Base-by-base conservation (phyloP, 1,140 invertebrate genomes). In the Leptestheria dahalacensis region DNA sequence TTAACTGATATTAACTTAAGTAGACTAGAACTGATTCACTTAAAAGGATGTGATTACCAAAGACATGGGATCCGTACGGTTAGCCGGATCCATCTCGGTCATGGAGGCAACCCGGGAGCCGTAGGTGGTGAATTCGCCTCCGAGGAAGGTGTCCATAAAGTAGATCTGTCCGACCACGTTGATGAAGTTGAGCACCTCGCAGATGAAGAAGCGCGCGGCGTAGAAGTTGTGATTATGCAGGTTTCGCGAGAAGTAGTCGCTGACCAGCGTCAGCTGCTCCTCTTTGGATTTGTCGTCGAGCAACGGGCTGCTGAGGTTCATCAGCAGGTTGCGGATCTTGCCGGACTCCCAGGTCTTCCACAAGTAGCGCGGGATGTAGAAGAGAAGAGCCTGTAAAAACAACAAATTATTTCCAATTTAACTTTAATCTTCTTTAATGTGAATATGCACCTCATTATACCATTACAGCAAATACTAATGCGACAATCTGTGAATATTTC, bases 201-300 rank as follows among this genome's bases (percentile, higher is more conserved):
- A 91, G 62, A 90, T 78, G 69, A 90, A 86, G 72, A 91, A 93
- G 23, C 82, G 85, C 51, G 84, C 83, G 3, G 88, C 86, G 69
- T 92, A 92, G 1, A 78, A 79, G 63, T 88, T 90, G 73, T 93
- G 88, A 69, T 86, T 77, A 65, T 88, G 83, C 53, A 90, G 71
- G 4, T 87, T 90, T 64, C 66, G 65, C 26, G 83, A 74, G 53
- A 93, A 74, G 70, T 93, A 93, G 26, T 84, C 84, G 21, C 80
- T 70, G 51, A 94, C 75, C 70, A 93, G 92, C 66, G 88, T 83
- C 4, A 90, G 85, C 15, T 93, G 75, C 69, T 90, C 82, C 80
- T 60, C 77, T 72, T 66, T 86, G 84, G 63, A 88, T 83, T 20
- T 88, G 80, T 47, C 82, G 78, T 10, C 73, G 72, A 57, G 83